phyloP scores from a whole-genome alignment of 2,113 vertebrate species.

The Petaurus breviceps region DNA sequence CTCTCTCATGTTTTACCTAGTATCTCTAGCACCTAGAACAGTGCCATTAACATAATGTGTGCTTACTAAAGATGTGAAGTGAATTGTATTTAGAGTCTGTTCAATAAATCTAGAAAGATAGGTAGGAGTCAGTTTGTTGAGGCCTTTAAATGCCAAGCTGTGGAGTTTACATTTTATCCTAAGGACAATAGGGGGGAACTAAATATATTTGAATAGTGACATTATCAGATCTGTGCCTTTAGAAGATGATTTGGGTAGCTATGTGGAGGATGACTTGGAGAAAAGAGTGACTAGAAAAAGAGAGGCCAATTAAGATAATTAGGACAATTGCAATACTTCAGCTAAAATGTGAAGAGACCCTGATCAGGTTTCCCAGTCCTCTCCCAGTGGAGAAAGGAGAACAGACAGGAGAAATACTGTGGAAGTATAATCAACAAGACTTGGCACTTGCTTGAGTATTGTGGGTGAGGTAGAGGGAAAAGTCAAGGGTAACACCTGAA shows the following conservation, averaged over 20 bases:
- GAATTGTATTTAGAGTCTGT: background rate
- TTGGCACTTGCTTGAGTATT: background rate
- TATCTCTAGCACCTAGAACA: background rate
- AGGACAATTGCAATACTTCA: background rate
- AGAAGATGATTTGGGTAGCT: background rate
- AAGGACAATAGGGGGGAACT: background rate
- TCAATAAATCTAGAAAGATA: background rate
- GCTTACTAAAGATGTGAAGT: background rate
- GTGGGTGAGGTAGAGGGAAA: background rate
- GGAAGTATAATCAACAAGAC: background rate
- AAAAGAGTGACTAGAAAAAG: background rate
- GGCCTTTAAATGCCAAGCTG: background rate
- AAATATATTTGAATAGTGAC: background rate
- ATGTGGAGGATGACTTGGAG: background rate
- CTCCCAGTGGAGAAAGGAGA: background rate
- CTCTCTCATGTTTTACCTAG: background rate
- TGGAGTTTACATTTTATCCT: background rate
- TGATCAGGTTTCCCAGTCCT: background rate
- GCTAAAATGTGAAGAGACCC: background rate
- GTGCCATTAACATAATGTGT: background rate
- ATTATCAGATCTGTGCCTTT: background rate
- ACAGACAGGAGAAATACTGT: background rate
- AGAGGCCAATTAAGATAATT: background rate
- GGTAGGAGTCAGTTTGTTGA: background rate
- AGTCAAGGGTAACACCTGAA: background rate